These are phyloP conservation scores for Apodemia mormo DNA, from an alignment of 2,888 invertebrate species.

Conservation along the genomic window DNA sequence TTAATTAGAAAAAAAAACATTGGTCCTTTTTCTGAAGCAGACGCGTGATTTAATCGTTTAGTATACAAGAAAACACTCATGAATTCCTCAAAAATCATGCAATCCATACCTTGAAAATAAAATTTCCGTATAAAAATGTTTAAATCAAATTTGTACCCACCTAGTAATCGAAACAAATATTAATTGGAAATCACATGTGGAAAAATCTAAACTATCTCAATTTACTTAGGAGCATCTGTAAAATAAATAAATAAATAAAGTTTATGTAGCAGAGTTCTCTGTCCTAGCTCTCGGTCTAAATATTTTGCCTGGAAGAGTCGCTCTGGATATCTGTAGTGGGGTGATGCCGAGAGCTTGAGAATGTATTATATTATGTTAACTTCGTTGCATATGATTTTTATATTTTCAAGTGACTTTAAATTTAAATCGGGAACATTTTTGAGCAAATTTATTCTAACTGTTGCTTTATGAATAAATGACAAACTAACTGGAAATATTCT, in stretches of 20 bases:
- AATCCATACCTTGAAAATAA: too few relatives aligned
- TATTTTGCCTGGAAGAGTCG: not conserved
- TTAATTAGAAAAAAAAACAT: too few relatives aligned
- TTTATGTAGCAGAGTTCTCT: not conserved
- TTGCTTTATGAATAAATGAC: not conserved
- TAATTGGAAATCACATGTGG: too few relatives aligned
- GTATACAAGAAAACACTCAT: too few relatives aligned
- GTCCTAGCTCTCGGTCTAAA: not conserved
- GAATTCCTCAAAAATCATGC: too few relatives aligned
- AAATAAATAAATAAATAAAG: not conserved
- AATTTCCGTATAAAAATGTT: too few relatives aligned
- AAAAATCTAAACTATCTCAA: too few relatives aligned
- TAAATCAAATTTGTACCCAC: too few relatives aligned
- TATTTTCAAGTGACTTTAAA: not conserved
- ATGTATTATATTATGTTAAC: slow-evolving; percentile 13
- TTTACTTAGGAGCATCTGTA: too few relatives aligned
- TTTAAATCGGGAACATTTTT: not conserved
- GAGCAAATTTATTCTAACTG: not conserved
- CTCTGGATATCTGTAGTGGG: not conserved
- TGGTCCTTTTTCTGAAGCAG: too few relatives aligned
- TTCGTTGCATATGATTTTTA: slow-evolving; percentile 5
- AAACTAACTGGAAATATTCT: not conserved
- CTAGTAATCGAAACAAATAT: too few relatives aligned
- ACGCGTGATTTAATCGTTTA: too few relatives aligned
- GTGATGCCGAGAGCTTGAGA: not conserved